Conservation (phyloP, 2,888 invertebrate genomes). For the Aphodius granarius region DNA sequence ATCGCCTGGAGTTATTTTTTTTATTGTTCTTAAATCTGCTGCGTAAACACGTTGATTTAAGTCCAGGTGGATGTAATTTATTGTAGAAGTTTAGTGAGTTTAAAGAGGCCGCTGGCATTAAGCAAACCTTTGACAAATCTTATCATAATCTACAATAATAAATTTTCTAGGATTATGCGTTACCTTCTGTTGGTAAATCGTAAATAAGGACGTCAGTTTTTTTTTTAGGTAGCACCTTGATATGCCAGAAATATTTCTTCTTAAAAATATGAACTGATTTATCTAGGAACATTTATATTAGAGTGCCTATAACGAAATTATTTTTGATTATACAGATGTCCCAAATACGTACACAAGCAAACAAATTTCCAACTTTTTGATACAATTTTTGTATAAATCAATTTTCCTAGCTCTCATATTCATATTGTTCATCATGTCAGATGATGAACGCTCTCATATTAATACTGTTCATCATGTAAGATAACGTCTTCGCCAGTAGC, state of each 20-base stretch:
- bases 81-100: neutral
- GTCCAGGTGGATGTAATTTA: slow-evolving; percentile 6
- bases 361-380: too few species aligned
- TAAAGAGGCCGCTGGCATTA: slow-evolving; percentile 4
- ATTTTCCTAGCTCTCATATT: too few species aligned
- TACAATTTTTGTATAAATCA: too few species aligned
- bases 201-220: slow-evolving; percentile 14
- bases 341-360: too few species aligned
- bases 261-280: neutral
- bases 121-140: slow-evolving; percentile 12
- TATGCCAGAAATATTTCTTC: neutral
- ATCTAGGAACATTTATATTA: too few species aligned
- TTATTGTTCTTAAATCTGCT: slow-evolving; percentile 6
- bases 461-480: too few species aligned
- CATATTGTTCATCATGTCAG: too few species aligned
- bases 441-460: too few species aligned
- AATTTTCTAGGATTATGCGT: slow-evolving; percentile 23
- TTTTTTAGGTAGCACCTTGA: neutral
- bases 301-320: too few species aligned
- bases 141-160: slow-evolving; percentile 24
- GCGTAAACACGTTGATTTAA: neutral
- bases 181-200: slow-evolving; percentile 12
- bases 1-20: neutral
- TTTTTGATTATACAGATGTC: too few species aligned
- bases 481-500: too few species aligned